Evolutionary conservation across 64 coral and sea anemone genomes (phyloP).

Genomic region (Stichodactyla helianthus): DNA sequence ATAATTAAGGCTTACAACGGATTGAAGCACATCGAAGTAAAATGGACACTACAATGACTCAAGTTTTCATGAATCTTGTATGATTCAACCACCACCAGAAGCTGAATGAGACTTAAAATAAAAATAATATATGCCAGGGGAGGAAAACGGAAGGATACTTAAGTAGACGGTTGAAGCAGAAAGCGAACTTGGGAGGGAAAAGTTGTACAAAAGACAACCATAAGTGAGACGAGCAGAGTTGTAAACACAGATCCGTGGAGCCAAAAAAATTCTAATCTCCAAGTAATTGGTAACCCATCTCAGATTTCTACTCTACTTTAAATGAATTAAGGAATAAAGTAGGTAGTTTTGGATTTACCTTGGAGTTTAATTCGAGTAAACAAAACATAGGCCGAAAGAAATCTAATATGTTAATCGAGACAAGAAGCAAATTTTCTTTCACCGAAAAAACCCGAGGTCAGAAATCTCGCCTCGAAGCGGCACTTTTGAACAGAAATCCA

Average conservation of each 20-base stretch:
- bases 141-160: not conserved
- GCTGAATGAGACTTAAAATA: not conserved
- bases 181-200: not conserved
- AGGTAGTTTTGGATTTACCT: not conserved
- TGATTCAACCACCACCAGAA: not conserved
- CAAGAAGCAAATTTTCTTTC: slow-evolving; percentile 9
- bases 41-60: not conserved
- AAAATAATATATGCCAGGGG: not conserved
- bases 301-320: not conserved
- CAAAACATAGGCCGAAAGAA: slow-evolving; percentile 3
- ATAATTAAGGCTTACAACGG: not conserved
- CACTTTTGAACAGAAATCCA: not conserved
- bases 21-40: not conserved
- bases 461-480: slow-evolving; percentile 20
- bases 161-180: slow-evolving; percentile 7
- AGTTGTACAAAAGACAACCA: not conserved
- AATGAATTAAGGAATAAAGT: not conserved
- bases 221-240: not conserved
- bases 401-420: slow-evolving; percentile 4
- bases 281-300: not conserved
- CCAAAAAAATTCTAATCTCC: not conserved
- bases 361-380: slow-evolving; percentile 1
- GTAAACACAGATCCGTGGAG: not conserved
- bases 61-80: too few relatives aligned
- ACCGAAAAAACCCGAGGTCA: not conserved